Evolutionary conservation across 2,888 invertebrate species (phyloP).

Genomic region (Prenolepis imparis): DNA sequence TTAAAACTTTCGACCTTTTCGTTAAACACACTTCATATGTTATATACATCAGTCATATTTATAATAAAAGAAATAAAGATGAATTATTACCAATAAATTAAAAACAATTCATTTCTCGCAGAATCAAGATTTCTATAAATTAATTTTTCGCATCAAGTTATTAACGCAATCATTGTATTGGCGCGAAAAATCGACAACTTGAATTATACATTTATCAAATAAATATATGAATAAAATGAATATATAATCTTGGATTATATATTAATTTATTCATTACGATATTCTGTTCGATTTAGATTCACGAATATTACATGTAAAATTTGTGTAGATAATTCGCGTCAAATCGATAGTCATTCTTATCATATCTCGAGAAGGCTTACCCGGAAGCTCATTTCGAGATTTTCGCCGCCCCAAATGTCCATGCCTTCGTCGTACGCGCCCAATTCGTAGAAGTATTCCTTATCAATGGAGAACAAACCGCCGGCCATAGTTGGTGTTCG

Average conservation of each 20-base stretch:
- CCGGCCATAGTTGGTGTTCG: conserved; percentile 99
- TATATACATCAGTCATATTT: conserved; percentile 8
- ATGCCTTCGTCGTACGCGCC: conserved; percentile 99
- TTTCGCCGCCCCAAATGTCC: conserved; percentile 99
- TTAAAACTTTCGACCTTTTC: conserved; percentile 1
- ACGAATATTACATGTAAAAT: background rate
- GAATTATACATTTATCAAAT: background rate
- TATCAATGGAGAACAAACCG: conserved; percentile 97
- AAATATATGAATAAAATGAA: background rate
- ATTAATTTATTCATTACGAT: background rate
- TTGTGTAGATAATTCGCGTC: background rate
- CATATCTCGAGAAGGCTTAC: conserved; percentile 87
- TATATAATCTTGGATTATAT: background rate
- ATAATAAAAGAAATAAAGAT: background rate
- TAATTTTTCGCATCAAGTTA: conserved; percentile 5
- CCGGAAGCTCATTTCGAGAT: conserved; percentile 97
- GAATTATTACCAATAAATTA: background rate
- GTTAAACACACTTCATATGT: conserved; percentile 7
- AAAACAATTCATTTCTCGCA: background rate
- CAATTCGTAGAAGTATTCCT: conserved; percentile 98
- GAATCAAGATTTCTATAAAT: conserved; percentile 9
- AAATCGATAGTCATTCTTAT: background rate
- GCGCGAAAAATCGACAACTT: background rate
- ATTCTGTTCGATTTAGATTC: conserved; percentile 6
- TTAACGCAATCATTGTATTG: background rate